These are phyloP conservation scores for Euplexia lucipara DNA, from an alignment of 2,888 invertebrate species.

Conservation along the genomic window DNA sequence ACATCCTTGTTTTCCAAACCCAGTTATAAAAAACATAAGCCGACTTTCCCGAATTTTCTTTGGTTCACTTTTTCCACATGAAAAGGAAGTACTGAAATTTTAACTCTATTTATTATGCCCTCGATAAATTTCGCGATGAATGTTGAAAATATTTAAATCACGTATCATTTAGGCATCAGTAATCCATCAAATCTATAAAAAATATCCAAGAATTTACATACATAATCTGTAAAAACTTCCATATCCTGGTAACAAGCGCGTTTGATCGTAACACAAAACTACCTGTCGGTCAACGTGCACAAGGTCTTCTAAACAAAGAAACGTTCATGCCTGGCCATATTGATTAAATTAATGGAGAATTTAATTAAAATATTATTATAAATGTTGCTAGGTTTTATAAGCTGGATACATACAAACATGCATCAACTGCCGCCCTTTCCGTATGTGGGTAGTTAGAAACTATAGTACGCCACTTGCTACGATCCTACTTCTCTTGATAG, in stretches of 20 bases:
- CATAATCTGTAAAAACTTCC: slow-evolving; percentile 23
- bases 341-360: slow-evolving; percentile 45
- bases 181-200: slow-evolving; percentile 14
- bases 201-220: slow-evolving; percentile 14
- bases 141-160: neutral
- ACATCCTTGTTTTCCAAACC: neutral
- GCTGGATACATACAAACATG: too few species aligned
- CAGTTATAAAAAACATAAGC: too few species aligned
- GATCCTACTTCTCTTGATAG: too few species aligned
- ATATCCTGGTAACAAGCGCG: slow-evolving; percentile 24
- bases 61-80: too few species aligned
- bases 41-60: too few species aligned
- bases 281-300: slow-evolving; percentile 30
- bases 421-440: too few species aligned
- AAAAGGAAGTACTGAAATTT: neutral
- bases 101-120: neutral
- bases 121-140: neutral
- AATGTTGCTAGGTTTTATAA: slow-evolving; percentile 8
- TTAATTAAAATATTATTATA: slow-evolving; percentile 19
- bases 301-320: slow-evolving; percentile 54
- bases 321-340: slow-evolving; percentile 13
- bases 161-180: neutral
- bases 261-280: slow-evolving; percentile 3
- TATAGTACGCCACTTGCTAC: too few species aligned
- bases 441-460: too few species aligned